A percentile compares a stretch with the other conserved stretches of the same genome.
Evolutionary conservation across 2,797 vertebrate genomes (phyloP).

Genomic region (Discoglossus pictus): DNA sequence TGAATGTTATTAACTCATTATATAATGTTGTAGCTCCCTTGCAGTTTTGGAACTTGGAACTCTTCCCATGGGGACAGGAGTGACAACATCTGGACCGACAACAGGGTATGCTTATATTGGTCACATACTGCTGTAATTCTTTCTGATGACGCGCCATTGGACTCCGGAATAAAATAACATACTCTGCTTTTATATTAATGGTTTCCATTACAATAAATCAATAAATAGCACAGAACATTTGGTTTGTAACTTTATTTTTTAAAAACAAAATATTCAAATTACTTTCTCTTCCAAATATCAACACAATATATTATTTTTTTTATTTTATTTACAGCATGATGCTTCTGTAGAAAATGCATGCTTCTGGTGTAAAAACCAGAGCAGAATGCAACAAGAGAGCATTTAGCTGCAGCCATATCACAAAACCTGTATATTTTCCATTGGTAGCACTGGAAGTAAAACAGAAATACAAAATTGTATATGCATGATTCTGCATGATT

Average conservation of each 20-base stretch:
- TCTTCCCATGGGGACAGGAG: no score
- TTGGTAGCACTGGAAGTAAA: constrained; percentile 79
- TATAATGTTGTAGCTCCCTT: no score
- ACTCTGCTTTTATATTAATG: no score
- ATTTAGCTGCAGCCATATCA: constrained; percentile 74
- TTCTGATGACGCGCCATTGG: no score
- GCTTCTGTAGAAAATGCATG: constrained; percentile 78
- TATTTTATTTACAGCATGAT: constrained; percentile 78
- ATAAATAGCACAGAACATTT: constrained; percentile 43
- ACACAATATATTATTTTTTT: constrained; percentile 80
- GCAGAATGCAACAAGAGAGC: constrained; percentile 77
- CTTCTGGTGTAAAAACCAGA: constrained; percentile 77
- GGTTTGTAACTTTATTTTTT: constrained; percentile 82
- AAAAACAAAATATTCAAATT: constrained; percentile 85
- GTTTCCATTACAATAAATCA: no score
- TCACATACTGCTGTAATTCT: no score
- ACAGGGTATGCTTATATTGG: no score
- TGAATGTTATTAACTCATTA: no score
- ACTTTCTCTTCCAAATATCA: constrained; percentile 80
- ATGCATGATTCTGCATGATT: constrained; percentile 73
- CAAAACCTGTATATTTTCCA: constrained; percentile 80
- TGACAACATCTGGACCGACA: no score
- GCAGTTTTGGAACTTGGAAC: no score
- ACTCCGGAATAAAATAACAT: no score
- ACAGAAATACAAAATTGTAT: constrained; percentile 75